Percentiles rank a stretch among this genome's conserved stretches.
Conservation (phyloP, 2,888 invertebrate genomes). For the Andrena haemorrhoa region DNA sequence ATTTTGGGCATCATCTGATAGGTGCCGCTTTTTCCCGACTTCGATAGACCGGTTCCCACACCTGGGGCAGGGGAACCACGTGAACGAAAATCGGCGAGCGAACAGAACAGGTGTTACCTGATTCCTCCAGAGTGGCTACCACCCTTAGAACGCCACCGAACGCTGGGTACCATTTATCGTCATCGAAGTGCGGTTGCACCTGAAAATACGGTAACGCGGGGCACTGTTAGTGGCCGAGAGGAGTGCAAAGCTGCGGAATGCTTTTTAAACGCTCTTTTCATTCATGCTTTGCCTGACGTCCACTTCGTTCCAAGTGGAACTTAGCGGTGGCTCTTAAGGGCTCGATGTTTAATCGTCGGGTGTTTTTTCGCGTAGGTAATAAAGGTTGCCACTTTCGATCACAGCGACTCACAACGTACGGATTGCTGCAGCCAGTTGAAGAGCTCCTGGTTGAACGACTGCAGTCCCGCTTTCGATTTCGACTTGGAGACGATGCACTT, state of each 20-base stretch:
- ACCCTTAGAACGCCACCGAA: slow-evolving; percentile 86
- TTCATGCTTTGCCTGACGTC: too few relatives aligned
- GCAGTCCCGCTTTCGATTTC: slow-evolving; percentile 78
- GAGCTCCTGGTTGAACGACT: slow-evolving; percentile 86
- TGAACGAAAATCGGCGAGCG: slow-evolving; percentile 39
- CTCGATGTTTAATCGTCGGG: too few relatives aligned
- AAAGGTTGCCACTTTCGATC: slow-evolving; percentile 48
- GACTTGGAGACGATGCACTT: slow-evolving; percentile 85
- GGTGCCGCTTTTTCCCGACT: slow-evolving; percentile 58
- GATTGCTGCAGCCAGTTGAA: slow-evolving; percentile 86
- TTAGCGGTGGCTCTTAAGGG: too few relatives aligned
- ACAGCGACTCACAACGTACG: slow-evolving; percentile 79
- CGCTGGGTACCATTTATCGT: slow-evolving; percentile 88
- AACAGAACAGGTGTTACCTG: slow-evolving; percentile 71
- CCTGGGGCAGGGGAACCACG: slow-evolving; percentile 37
- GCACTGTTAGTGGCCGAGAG: neutral
- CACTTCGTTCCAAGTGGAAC: too few relatives aligned
- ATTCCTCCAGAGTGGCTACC: slow-evolving; percentile 82
- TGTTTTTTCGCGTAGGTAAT: neutral
- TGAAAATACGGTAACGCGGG: neutral
- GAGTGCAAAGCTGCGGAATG: neutral
- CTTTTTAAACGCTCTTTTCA: neutral
- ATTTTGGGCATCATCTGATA: slow-evolving; percentile 74
- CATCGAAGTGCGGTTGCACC: slow-evolving; percentile 86
- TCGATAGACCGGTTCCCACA: slow-evolving; percentile 31